A percentile compares a stretch with the other conserved stretches of the same genome.
Conservation (phyloP, 2,113 vertebrate genomes). For the Xenotilapia leptura region DNA sequence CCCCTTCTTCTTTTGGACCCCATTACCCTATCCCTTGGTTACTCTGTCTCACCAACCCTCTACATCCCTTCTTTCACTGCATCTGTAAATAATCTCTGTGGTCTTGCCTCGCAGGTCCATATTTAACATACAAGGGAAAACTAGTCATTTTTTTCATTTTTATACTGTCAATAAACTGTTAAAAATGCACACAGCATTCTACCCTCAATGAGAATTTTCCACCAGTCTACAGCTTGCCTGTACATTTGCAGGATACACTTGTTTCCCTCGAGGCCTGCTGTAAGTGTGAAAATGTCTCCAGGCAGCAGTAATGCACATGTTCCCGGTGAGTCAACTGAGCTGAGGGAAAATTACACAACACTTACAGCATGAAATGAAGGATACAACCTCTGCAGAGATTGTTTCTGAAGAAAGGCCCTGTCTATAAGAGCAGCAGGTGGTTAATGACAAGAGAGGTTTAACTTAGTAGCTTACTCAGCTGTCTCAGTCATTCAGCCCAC, state of each 20-base stretch:
- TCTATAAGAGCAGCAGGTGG: slow-evolving; percentile 23
- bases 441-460: slow-evolving; percentile 15
- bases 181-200: not conserved
- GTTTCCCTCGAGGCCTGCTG: not conserved
- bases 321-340: not conserved
- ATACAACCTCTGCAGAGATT: not conserved
- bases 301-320: not conserved
- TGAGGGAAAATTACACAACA: not conserved
- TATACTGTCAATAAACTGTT: not conserved
- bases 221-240: not conserved
- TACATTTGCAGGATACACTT: not conserved
- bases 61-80: not conserved
- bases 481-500: slow-evolving; percentile 3
- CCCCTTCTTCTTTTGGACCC: not conserved
- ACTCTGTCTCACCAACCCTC: not conserved
- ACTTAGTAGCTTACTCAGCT: slow-evolving; percentile 21
- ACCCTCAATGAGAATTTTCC: not conserved
- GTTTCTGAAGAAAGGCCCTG: not conserved
- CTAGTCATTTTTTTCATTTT: not conserved
- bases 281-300: not conserved
- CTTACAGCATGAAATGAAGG: not conserved
- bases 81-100: not conserved
- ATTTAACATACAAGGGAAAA: not conserved
- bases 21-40: not conserved
- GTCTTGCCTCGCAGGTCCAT: not conserved